Percentiles rank a stretch among this genome's conserved stretches.
phyloP scores from a whole-genome alignment of 1,140 invertebrate species.

The Pachypsylla venusta region DNA sequence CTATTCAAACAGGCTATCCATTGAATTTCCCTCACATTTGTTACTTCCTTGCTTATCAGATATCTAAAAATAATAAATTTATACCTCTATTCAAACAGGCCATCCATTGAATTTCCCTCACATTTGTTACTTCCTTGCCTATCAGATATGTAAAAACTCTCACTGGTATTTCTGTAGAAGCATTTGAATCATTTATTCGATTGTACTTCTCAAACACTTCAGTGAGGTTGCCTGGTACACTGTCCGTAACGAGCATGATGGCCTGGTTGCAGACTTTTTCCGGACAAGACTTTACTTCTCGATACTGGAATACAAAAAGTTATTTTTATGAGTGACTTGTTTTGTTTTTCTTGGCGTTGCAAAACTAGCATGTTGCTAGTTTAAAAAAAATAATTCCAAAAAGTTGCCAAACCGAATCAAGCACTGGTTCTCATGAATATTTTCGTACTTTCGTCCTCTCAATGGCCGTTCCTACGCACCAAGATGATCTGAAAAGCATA shows the following conservation, averaged over 20 bases:
- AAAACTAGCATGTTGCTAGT: no score
- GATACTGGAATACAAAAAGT: conserved; percentile 32
- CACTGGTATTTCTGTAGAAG: conserved; percentile 50
- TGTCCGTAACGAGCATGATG: conserved; percentile 98
- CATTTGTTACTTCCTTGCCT: conserved; percentile 86
- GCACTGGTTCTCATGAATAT: no score
- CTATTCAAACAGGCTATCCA: conserved; percentile 93
- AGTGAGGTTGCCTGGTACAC: conserved; percentile 58
- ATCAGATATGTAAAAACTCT: conserved; percentile 95
- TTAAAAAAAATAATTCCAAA: no score
- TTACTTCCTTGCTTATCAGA: conserved; percentile 87
- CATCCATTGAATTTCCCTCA: conserved; percentile 84
- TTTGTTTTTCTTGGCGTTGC: no score
- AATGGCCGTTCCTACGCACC: no score
- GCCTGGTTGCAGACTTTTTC: conserved; percentile 75
- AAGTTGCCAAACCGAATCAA: no score
- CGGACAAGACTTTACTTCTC: conserved; percentile 28
- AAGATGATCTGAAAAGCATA: no score
- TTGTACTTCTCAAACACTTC: conserved; percentile 79
- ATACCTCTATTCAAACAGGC: conserved; percentile 84
- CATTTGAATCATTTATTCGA: conserved; percentile 41
- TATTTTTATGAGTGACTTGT: no score
- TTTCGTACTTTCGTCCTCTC: no score
- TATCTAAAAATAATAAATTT: conserved; percentile 58
- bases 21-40: conserved; percentile 75